phyloP scores from a whole-genome alignment of 92 coral and sea anemone species.

The Meandrina meandrites region DNA sequence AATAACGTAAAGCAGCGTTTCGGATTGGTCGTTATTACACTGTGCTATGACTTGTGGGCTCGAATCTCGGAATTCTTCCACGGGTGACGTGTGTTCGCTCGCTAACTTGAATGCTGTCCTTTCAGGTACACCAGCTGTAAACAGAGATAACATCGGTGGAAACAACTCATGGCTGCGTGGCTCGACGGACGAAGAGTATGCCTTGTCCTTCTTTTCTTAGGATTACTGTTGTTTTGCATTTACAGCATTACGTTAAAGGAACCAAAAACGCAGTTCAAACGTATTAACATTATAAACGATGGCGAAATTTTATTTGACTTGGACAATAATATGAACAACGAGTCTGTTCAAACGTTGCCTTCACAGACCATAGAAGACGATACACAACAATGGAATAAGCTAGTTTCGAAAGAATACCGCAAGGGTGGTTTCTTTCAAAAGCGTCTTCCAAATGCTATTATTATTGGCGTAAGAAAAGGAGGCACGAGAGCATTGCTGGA shows the following conservation, averaged over 20 bases:
- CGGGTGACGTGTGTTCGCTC: no score
- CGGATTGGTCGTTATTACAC: no score
- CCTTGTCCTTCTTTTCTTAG: slow-evolving; percentile 10
- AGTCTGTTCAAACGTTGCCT: neutral
- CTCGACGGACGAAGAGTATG: slow-evolving; percentile 25
- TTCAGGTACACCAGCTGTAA: neutral
- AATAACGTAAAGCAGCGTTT: no score
- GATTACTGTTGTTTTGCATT: slow-evolving; percentile 18
- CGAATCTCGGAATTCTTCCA: no score
- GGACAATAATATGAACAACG: neutral
- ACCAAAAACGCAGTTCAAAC: slow-evolving; percentile 12
- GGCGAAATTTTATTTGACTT: neutral
- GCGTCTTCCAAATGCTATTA: slow-evolving; percentile 57
- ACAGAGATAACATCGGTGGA: neutral
- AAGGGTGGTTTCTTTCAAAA: neutral
- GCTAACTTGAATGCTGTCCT: neutral
- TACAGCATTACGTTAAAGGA: slow-evolving; percentile 21
- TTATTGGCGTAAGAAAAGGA: slow-evolving; percentile 64
- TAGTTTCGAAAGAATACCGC: neutral
- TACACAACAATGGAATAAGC: neutral
- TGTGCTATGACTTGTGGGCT: no score
- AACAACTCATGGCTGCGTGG: slow-evolving; percentile 28
- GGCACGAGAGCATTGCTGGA: slow-evolving; percentile 69
- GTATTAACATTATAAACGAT: neutral
- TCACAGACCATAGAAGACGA: neutral